phyloP scores from a whole-genome alignment of 2,113 vertebrate genomes.

The Scolopax mira region DNA sequence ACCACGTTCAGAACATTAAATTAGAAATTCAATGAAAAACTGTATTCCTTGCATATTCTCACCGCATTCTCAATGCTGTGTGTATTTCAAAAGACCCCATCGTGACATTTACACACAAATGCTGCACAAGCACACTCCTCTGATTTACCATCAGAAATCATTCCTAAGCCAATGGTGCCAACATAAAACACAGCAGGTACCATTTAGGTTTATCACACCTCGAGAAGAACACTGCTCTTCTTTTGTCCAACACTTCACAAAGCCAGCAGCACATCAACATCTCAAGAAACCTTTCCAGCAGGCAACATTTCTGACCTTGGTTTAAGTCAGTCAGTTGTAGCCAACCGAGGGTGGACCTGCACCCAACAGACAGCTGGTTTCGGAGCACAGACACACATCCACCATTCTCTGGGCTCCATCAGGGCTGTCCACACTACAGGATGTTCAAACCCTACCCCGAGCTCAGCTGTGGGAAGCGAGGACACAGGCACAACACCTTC shows the following conservation, averaged over 20 bases:
- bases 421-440: accelerated
- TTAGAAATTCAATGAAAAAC: neutral
- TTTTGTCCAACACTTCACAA: neutral
- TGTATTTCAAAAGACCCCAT: neutral
- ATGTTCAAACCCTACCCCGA: neutral
- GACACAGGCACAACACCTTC: neutral
- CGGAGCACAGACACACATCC: accelerated
- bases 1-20: neutral
- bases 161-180: neutral
- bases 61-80: neutral
- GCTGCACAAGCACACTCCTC: neutral
- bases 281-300: neutral
- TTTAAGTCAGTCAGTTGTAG: neutral
- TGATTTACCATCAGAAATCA: neutral
- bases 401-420: neutral
- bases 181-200: neutral
- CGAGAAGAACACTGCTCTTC: neutral
- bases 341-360: accelerated
- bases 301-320: neutral
- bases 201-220: neutral
- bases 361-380: accelerated
- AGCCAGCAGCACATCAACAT: neutral
- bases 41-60: neutral
- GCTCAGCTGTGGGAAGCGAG: accelerated
- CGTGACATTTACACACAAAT: neutral